Conservation (phyloP, 2,113 vertebrate genomes). For the Ammospiza caudacuta region DNA sequence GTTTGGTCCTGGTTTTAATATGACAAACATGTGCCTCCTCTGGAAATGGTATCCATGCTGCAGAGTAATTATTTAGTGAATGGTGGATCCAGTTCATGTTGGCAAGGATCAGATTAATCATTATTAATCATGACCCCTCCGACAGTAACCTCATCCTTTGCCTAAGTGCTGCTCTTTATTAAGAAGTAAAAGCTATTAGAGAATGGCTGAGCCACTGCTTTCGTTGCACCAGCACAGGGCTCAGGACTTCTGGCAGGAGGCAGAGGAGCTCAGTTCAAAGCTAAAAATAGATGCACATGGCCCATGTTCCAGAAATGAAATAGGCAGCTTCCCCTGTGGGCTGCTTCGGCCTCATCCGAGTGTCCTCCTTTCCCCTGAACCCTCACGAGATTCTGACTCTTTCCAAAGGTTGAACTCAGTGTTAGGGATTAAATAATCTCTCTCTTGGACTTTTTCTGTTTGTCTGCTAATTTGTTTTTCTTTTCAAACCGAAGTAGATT, state of each 20-base stretch:
- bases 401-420: not conserved
- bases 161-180: conserved; percentile 70
- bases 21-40: conserved; percentile 53
- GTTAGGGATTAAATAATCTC: not conserved
- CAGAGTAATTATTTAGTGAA: conserved; percentile 80
- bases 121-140: conserved; percentile 75
- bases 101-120: conserved; percentile 76
- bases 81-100: conserved; percentile 67
- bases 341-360: not conserved
- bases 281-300: conserved; percentile 32
- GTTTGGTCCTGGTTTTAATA: conserved; percentile 64
- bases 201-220: conserved; percentile 2
- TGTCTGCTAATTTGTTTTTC: not conserved
- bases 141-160: conserved; percentile 74
- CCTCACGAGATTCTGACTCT: not conserved
- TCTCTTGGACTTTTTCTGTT: not conserved
- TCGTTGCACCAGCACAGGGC: not conserved
- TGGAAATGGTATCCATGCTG: conserved; percentile 74
- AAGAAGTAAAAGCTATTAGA: conserved; percentile 69
- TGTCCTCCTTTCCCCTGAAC: conserved; percentile 30
- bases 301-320: conserved; percentile 44
- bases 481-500: not conserved
- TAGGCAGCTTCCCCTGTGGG: conserved; percentile 30
- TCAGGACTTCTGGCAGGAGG: conserved; percentile 37
- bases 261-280: not conserved